phyloP scores from a whole-genome alignment of 1,140 invertebrate species.

The Idris sp. region DNA sequence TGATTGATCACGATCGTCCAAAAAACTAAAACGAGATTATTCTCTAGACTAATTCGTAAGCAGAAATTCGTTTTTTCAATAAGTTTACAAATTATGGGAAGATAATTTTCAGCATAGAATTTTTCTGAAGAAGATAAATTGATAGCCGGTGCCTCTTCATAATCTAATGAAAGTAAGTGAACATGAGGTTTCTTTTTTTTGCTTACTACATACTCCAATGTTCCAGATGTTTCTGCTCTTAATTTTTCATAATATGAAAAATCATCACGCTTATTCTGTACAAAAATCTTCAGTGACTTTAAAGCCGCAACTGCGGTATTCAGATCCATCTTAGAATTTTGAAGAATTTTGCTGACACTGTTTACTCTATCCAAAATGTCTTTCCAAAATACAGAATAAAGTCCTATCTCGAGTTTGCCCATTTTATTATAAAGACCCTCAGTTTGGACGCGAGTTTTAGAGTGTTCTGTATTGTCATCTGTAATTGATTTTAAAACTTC shows the following conservation, averaged over 20 bases:
- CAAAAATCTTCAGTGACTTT: background rate
- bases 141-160: background rate
- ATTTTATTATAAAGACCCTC: conserved; percentile 27
- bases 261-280: background rate
- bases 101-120: conserved; percentile 5
- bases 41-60: conserved; percentile 5
- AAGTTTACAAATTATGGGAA: conserved; percentile 4
- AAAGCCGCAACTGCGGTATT: conserved; percentile 3
- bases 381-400: conserved; percentile 25
- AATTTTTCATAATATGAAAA: conserved; percentile 3
- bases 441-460: conserved; percentile 25
- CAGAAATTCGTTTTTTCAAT: conserved; percentile 5
- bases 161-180: background rate
- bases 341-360: too few relatives aligned
- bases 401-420: conserved; percentile 13
- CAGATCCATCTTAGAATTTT: background rate
- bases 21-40: conserved; percentile 2
- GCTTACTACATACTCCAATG: conserved; percentile 3
- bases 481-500: conserved; percentile 9
- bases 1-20: background rate
- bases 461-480: conserved; percentile 15
- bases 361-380: too few relatives aligned
- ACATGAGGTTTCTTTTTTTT: too few relatives aligned
- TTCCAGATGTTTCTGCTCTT: conserved; percentile 3
- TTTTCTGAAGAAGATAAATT: background rate